Evolutionary conservation across 2,888 invertebrate species (phyloP).

Genomic region (Conomelus anceps): DNA sequence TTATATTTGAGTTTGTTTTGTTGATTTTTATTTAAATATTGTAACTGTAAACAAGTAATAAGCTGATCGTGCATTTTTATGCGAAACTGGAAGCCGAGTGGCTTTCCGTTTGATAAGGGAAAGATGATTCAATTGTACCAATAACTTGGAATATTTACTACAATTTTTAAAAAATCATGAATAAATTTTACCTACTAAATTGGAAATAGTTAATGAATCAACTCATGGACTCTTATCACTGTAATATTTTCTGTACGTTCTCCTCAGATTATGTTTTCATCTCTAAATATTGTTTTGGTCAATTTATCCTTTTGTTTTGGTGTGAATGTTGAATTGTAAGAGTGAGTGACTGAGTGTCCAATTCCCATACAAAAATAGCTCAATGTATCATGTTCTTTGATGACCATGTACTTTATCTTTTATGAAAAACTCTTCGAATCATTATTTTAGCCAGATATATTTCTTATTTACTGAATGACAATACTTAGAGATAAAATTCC

Average conservation of each 20-base stretch:
- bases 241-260: slow-evolving; percentile 26
- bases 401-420: slow-evolving; percentile 19
- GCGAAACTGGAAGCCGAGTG: background rate
- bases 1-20: slow-evolving; percentile 16
- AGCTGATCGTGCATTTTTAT: background rate
- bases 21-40: slow-evolving; percentile 8
- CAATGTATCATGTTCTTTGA: slow-evolving; percentile 23
- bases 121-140: background rate
- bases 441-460: slow-evolving; percentile 1
- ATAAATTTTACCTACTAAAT: background rate
- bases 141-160: background rate
- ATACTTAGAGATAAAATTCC: slow-evolving; percentile 24
- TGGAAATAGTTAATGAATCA: background rate
- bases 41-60: background rate
- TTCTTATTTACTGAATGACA: slow-evolving; percentile 22
- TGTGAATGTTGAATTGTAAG: slow-evolving; percentile 19
- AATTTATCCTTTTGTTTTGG: slow-evolving; percentile 16
- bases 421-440: slow-evolving; percentile 13
- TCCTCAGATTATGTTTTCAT: background rate
- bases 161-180: background rate
- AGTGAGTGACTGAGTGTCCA: slow-evolving; percentile 18
- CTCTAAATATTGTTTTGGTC: background rate
- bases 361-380: slow-evolving; percentile 20
- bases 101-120: background rate
- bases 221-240: slow-evolving; percentile 18